Percentiles rank a stretch among this genome's conserved stretches.
Evolutionary conservation across 2,888 invertebrate genomes (phyloP).

Genomic region (Entomobrya proxima): DNA sequence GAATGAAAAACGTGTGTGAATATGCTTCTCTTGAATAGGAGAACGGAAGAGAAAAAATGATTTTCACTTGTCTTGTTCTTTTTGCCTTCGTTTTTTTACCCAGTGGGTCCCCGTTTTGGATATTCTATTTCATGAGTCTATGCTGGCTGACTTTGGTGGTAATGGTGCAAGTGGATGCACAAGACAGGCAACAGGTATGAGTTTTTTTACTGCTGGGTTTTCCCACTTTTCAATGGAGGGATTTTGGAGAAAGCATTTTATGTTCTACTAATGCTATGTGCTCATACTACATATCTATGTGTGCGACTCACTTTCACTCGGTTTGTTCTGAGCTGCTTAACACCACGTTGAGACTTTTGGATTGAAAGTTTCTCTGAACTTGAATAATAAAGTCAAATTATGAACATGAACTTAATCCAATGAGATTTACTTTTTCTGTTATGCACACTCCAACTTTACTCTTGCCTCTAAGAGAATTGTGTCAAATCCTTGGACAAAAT

Average conservation of each 20-base stretch:
- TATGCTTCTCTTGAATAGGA: not conserved
- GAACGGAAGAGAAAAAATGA: conserved; percentile 35
- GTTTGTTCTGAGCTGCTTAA: too few species aligned
- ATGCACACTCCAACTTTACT: too few species aligned
- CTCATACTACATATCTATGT: too few species aligned
- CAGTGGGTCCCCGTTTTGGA: not conserved
- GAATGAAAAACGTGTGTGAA: not conserved
- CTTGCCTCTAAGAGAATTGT: too few species aligned
- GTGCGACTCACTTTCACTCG: too few species aligned
- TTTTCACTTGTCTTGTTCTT: conserved; percentile 46
- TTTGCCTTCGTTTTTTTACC: not conserved
- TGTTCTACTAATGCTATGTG: too few species aligned
- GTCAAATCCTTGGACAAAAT: too few species aligned
- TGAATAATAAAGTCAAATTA: not conserved
- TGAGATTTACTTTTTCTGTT: not conserved
- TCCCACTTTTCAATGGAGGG: not conserved
- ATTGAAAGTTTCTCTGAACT: not conserved
- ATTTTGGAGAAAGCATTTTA: not conserved
- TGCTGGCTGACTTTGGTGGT: not conserved
- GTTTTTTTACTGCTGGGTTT: conserved; percentile 15
- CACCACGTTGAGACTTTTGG: too few species aligned
- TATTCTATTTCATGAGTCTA: not conserved
- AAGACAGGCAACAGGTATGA: conserved; percentile 49
- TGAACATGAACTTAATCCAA: not conserved
- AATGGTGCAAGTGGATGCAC: not conserved